Conservation (phyloP, 2,888 invertebrate genomes). For the Dichetophora obliterata region DNA sequence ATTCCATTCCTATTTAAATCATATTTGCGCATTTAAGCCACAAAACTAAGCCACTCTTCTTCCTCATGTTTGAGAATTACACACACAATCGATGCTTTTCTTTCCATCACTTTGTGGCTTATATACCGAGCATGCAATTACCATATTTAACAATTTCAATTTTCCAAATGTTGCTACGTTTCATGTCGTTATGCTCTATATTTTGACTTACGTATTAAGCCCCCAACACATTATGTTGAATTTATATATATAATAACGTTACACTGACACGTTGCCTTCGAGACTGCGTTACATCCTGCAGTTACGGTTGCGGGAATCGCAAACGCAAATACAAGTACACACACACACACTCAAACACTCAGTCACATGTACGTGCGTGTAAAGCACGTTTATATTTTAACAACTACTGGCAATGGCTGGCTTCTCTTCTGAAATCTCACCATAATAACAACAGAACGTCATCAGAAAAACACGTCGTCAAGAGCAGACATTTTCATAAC, state of each 20-base stretch:
- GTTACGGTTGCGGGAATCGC: background rate
- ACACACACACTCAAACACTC: background rate
- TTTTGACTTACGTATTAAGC: background rate
- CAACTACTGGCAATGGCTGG: background rate
- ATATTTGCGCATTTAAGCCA: too few relatives aligned
- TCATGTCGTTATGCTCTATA: background rate
- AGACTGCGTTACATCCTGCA: constrained; percentile 6
- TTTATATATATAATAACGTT: constrained; percentile 22
- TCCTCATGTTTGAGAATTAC: too few relatives aligned
- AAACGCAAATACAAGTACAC: background rate
- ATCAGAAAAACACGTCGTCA: constrained; percentile 27
- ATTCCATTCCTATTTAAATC: too few relatives aligned
- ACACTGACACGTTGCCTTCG: background rate
- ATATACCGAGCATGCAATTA: background rate
- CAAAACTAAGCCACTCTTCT: too few relatives aligned
- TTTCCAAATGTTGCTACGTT: constrained; percentile 19
- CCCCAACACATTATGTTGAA: constrained; percentile 14
- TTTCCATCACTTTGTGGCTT: background rate
- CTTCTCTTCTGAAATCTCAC: background rate
- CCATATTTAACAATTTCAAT: constrained; percentile 26
- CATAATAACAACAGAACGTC: background rate
- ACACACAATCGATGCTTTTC: too few relatives aligned
- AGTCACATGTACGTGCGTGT: background rate
- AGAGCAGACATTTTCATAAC: constrained; percentile 26
- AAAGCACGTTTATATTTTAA: constrained; percentile 27